These are phyloP conservation scores for Lamellibrachia satsuma DNA, from an alignment of 2,888 invertebrate species.

Conservation along the genomic window DNA sequence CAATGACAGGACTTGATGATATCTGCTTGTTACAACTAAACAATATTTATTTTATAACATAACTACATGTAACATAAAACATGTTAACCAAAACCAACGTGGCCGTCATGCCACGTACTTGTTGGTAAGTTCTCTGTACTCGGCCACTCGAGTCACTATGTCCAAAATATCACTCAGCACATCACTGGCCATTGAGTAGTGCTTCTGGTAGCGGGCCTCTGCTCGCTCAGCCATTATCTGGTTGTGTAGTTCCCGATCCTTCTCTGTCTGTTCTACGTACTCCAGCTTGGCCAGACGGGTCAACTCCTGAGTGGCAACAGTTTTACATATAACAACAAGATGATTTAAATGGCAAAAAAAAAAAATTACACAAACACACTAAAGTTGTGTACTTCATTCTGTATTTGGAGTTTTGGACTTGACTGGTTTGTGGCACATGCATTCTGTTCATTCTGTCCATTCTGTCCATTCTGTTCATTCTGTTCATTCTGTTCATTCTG, in stretches of 20 bases:
- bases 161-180: conserved; percentile 59
- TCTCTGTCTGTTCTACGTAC: conserved; percentile 58
- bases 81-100: too few relatives aligned
- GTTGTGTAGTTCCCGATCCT: conserved; percentile 61
- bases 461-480: too few relatives aligned
- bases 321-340: not conserved
- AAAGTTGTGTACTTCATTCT: not conserved
- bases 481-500: too few relatives aligned
- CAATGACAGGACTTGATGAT: too few relatives aligned
- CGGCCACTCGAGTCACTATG: conserved; percentile 60
- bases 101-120: conserved; percentile 47
- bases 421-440: too few relatives aligned
- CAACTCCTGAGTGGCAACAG: conserved; percentile 54
- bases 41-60: too few relatives aligned
- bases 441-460: too few relatives aligned
- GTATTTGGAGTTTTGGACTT: not conserved
- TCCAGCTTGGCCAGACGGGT: conserved; percentile 59
- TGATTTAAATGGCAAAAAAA: not conserved
- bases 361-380: not conserved
- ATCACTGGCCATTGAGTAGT: conserved; percentile 58
- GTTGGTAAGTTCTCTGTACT: conserved; percentile 63
- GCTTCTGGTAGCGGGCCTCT: conserved; percentile 57
- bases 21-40: too few relatives aligned
- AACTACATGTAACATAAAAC: too few relatives aligned
- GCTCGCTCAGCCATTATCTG: conserved; percentile 60